Percentiles rank a stretch among this genome's conserved stretches.
These are phyloP conservation scores for Barypeithes pellucidus DNA, from an alignment of 2,888 invertebrate species.

Conservation along the genomic window DNA sequence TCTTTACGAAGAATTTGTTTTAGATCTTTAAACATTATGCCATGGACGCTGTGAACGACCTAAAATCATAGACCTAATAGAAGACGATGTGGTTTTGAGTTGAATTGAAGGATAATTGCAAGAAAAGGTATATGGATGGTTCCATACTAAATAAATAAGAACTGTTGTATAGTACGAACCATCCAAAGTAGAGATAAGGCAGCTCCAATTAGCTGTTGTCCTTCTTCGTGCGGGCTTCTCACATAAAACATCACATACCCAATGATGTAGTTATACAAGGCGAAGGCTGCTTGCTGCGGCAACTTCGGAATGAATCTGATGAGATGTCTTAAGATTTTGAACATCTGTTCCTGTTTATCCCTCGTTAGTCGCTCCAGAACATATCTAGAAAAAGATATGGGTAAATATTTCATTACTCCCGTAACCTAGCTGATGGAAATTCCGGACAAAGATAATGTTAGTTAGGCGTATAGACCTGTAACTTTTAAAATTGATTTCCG, in stretches of 20 bases:
- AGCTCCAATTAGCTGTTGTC: slow-evolving; percentile 94
- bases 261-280: slow-evolving; percentile 98
- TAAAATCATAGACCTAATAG: too few relatives aligned
- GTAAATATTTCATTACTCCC: too few relatives aligned
- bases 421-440: too few relatives aligned
- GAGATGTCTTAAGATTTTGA: slow-evolving; percentile 91
- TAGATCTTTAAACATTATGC: slow-evolving; percentile 99
- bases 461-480: too few relatives aligned
- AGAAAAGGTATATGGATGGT: too few relatives aligned
- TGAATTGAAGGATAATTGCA: too few relatives aligned
- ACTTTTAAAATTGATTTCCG: too few relatives aligned
- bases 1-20: slow-evolving; percentile 99
- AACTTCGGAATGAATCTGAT: slow-evolving; percentile 94
- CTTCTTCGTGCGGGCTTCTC: slow-evolving; percentile 94
- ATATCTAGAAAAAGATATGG: slow-evolving; percentile 72
- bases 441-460: too few relatives aligned
- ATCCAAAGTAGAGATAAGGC: slow-evolving; percentile 97
- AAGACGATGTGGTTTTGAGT: too few relatives aligned
- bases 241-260: slow-evolving; percentile 99
- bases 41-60: slow-evolving; percentile 98
- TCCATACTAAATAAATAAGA: too few relatives aligned
- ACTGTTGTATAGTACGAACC: too few relatives aligned
- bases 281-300: slow-evolving; percentile 98
- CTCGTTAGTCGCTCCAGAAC: slow-evolving; percentile 95
- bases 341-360: slow-evolving; percentile 95